Conservation (phyloP, 2,888 invertebrate species). For the Netelia fuscicornis region DNA sequence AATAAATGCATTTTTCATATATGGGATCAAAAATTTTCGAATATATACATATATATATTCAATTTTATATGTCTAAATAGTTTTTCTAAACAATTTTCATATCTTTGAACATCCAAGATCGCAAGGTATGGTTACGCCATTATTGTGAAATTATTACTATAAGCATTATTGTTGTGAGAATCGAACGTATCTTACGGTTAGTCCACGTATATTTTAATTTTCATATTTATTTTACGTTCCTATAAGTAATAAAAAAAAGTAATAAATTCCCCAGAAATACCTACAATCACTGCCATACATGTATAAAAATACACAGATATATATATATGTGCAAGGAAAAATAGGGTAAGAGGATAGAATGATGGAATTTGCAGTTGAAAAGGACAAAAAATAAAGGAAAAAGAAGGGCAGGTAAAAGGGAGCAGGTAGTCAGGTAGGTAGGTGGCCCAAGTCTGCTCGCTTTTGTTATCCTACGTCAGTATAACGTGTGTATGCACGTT, state of each 20-base stretch:
- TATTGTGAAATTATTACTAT: too few species aligned
- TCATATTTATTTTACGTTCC: neutral
- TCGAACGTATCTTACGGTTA: too few species aligned
- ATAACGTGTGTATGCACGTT: neutral
- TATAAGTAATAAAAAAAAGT: neutral
- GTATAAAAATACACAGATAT: neutral
- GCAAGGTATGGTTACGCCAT: too few species aligned
- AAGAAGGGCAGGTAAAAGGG: constrained; percentile 48
- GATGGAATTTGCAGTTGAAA: constrained; percentile 57
- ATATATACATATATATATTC: neutral
- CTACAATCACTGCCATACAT: neutral
- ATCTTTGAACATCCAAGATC: too few species aligned
- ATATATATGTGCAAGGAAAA: neutral
- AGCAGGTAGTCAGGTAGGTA: constrained; percentile 47
- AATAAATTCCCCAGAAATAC: neutral
- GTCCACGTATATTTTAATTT: neutral
- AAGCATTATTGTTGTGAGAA: too few species aligned
- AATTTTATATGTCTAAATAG: neutral
- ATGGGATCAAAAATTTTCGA: too few species aligned
- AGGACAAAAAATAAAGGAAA: constrained; percentile 20
- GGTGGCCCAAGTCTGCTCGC: constrained; percentile 60
- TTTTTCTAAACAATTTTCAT: too few species aligned
- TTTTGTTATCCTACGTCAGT: constrained; percentile 20
- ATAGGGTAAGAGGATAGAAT: constrained; percentile 48
- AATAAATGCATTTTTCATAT: too few species aligned